These are phyloP conservation scores for Eubasilissa regina DNA, from an alignment of 1,140 invertebrate genomes.

Conservation along the genomic window DNA sequence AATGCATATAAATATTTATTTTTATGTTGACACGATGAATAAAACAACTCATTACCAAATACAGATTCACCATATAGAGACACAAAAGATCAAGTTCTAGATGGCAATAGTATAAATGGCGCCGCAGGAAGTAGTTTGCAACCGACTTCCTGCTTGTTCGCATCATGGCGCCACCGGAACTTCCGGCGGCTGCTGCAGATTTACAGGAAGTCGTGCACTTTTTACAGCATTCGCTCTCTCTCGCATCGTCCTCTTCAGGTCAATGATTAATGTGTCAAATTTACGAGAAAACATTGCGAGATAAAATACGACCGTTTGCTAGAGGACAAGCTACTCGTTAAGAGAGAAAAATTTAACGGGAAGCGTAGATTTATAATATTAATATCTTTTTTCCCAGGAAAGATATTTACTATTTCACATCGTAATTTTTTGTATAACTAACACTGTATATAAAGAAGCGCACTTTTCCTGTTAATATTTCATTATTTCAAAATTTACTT, in stretches of 20 bases:
- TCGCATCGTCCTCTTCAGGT: conserved; percentile 21
- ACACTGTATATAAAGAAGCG: no score
- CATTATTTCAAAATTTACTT: no score
- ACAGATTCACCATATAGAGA: neutral
- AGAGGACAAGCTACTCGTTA: conserved; percentile 34
- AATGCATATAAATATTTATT: no score
- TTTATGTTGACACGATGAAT: no score
- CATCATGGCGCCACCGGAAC: neutral
- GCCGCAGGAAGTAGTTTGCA: conserved; percentile 24
- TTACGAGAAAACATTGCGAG: conserved; percentile 21
- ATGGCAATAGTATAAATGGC: conserved; percentile 6
- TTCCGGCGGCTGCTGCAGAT: conserved; percentile 13
- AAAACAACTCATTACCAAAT: no score
- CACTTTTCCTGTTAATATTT: no score
- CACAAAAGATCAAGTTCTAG: neutral
- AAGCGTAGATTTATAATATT: no score
- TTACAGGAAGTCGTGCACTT: conserved; percentile 31
- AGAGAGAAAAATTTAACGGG: conserved; percentile 20
- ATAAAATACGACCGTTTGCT: conserved; percentile 23
- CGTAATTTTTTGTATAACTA: no score
- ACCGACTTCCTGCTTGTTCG: conserved; percentile 22
- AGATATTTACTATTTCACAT: no score
- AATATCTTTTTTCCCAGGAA: no score
- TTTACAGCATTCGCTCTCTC: conserved; percentile 24
- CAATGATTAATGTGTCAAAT: conserved; percentile 46